Evolutionary conservation across 2,113 vertebrate genomes (phyloP), one percentile per base, ranked within the genome.

Genomic region (Channa maculata): DNA sequence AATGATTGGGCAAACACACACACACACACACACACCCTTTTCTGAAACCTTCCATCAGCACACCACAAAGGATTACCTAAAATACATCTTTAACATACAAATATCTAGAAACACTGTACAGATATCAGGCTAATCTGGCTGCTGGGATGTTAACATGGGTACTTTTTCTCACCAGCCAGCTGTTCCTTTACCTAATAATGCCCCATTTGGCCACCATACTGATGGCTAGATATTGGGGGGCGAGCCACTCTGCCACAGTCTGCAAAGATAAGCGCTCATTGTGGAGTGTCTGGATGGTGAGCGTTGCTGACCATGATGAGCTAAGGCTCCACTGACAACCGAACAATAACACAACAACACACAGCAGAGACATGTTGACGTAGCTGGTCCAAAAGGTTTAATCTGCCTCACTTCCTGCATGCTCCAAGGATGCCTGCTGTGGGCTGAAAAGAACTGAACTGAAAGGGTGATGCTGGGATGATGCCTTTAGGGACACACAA

Each of bases 371-470:
- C 89, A 54, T 92, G 91, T 91, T 92, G 91, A 91, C 82, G 88
- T 89, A 93, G 86, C 82, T 65, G 78, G 82, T 84, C 83, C 77
- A 69, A 86, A 86, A 86, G 79, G 64, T 83, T 89, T 92, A 87
- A 92, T 93, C 90, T 88, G 83, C 73, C 82, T 84, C 79, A 80
- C 86, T 90, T 93, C 92, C 93, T 94, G 87, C 39, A 0, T 67
- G 90, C 70, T 79, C 71, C 80, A 93, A 89, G 77, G 83, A 90
- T 75, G 79, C 38, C 52, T 34, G 71, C 82, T 76, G 63, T 50
- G 48, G 65, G 46, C 54, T 78, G 53, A 72, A 87, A 75, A 80
- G 50, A 70, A 69, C 68, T 38, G 52, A 69, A 57, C 45, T 80
- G 72, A 88, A 87, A 85, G 72, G 45, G 50, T 59, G 67, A 66